Conservation (phyloP, 2,797 vertebrate species). For the Gobio occitaniae region DNA sequence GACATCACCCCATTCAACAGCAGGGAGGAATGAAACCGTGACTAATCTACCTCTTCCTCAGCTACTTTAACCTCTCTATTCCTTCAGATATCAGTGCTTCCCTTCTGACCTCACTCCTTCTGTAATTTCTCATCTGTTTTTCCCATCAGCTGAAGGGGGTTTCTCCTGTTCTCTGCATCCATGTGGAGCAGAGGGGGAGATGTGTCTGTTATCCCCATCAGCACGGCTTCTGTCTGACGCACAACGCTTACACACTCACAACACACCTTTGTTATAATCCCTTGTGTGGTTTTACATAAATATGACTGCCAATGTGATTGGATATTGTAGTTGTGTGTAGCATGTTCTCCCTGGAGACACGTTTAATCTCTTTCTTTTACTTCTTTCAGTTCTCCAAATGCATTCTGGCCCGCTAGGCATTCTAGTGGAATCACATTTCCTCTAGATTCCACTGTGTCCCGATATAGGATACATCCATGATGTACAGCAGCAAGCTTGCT, state of each 20-base stretch:
- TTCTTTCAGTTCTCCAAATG: neutral
- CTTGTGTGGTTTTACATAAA: neutral
- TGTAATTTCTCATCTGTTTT: slow-evolving; percentile 10
- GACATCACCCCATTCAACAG: slow-evolving; percentile 11
- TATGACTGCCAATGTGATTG: neutral
- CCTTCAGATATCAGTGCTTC: neutral
- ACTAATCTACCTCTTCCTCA: neutral
- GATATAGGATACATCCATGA: neutral
- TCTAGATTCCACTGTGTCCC: neutral
- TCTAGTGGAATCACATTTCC: neutral
- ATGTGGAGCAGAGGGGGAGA: neutral
- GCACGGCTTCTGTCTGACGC: neutral
- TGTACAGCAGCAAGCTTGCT: neutral
- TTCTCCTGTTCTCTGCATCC: slow-evolving; percentile 12
- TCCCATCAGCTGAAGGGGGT: neutral
- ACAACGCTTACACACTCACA: neutral
- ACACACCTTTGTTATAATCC: neutral
- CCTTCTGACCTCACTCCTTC: neutral
- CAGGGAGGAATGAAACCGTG: slow-evolving; percentile 3
- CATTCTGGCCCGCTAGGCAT: too few species aligned
- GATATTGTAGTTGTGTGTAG: neutral
- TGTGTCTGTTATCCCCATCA: slow-evolving; percentile 19
- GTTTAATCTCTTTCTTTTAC: neutral
- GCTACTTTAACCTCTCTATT: slow-evolving; percentile 15
- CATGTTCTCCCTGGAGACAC: neutral